Conservation (phyloP, 2,113 vertebrate species). For the Pteropus alecto region DNA sequence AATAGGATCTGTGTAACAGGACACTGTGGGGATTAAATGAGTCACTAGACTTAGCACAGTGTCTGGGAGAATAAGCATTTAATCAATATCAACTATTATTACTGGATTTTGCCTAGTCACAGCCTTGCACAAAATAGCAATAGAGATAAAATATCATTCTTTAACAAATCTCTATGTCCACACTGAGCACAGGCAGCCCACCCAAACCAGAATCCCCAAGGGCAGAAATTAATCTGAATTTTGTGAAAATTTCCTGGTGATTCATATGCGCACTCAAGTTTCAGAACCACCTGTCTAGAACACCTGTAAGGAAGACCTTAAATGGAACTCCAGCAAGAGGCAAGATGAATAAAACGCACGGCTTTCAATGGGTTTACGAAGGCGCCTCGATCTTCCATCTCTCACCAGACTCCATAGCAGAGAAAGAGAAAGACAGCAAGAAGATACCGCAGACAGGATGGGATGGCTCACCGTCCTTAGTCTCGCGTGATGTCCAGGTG, state of each 20-base stretch:
- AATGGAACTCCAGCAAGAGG: neutral
- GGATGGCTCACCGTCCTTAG: rapidly evolving
- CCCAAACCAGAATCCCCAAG: neutral
- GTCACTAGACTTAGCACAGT: no score
- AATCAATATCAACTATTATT: neutral
- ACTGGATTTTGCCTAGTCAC: no score
- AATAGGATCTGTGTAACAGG: neutral
- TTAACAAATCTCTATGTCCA: neutral
- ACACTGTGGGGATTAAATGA: neutral
- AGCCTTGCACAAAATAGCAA: neutral
- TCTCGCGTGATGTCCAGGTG: neutral
- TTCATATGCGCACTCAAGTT: rapidly evolving
- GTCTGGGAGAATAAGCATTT: neutral
- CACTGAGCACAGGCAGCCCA: neutral
- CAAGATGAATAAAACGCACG: neutral
- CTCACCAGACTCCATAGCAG: neutral
- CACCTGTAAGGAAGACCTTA: neutral
- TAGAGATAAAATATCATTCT: neutral
- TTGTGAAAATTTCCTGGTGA: neutral
- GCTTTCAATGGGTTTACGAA: neutral
- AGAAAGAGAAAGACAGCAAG: neutral
- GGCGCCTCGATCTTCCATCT: neutral
- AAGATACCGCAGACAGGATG: neutral
- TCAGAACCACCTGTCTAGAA: neutral
- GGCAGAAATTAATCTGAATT: neutral